These are phyloP conservation scores for Leptodactylus fuscus DNA, from an alignment of 2,113 vertebrate species.

Conservation along the genomic window DNA sequence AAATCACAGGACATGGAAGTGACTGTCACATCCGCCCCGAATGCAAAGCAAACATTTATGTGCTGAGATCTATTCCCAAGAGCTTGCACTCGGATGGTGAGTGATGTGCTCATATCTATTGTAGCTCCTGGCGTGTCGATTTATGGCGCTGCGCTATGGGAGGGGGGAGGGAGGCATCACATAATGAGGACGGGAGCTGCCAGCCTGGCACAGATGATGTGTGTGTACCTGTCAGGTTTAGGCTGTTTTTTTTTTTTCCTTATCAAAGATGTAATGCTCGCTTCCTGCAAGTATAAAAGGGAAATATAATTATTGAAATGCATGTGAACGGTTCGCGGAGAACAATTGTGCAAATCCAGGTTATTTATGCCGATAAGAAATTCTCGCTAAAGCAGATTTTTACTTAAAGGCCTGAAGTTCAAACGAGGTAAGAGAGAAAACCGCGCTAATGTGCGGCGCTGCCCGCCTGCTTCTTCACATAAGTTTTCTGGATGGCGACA, in stretches of 20 bases:
- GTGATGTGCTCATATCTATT: not conserved
- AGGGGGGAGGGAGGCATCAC: not conserved
- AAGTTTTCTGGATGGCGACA: slow-evolving; percentile 19
- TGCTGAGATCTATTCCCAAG: not conserved
- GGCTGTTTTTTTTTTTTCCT: slow-evolving; percentile 15
- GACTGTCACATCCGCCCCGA: not conserved
- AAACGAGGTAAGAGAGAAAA: slow-evolving; percentile 43
- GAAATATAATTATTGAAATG: slow-evolving; percentile 56
- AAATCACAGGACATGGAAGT: not conserved
- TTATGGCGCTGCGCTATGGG: not conserved
- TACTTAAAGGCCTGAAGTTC: slow-evolving; percentile 41
- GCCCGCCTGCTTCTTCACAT: slow-evolving; percentile 21
- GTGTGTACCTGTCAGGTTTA: slow-evolving; percentile 33
- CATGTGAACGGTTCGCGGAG: slow-evolving; percentile 8
- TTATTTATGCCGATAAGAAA: slow-evolving; percentile 58
- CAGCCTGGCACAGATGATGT: slow-evolving; percentile 12
- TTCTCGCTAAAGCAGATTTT: slow-evolving; percentile 49
- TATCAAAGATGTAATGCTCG: slow-evolving; percentile 52
- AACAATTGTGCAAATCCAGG: slow-evolving; percentile 46
- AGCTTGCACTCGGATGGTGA: slow-evolving; percentile 21
- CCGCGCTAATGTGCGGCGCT: not conserved
- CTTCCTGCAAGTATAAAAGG: slow-evolving; percentile 43
- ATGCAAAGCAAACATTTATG: not conserved
- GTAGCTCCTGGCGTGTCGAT: not conserved
- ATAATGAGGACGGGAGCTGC: slow-evolving; percentile 20